Evolutionary conservation across 2,113 vertebrate species (phyloP), one percentile per base, ranked within the genome.

Genomic region (Phylloscopus whistleri): DNA sequence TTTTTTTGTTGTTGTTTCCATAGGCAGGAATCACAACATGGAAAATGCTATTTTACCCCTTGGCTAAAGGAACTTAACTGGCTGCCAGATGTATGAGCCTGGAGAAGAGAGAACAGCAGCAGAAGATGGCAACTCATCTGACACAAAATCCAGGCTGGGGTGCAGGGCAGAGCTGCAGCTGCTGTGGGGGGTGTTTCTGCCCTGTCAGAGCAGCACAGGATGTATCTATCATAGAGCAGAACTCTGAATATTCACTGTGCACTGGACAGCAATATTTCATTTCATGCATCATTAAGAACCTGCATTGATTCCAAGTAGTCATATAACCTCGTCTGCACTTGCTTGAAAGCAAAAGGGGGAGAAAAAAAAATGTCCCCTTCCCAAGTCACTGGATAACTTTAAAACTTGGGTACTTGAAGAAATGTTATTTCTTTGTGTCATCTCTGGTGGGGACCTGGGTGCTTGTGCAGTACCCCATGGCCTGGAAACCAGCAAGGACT

Each of bases 271-370:
- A 93, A 64, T 94, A 91, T 93, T 97, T 97, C 92, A 97, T 95
- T 97, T 97, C 92, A 95, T 80, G 92, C 92, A 80, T 84, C 93
- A 95, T 96, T 96, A 94, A 90, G 76, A 94, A 89, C 63, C 67
- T 62, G 69, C 94, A 90, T 87, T 86, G 93, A 93, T 96, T 94
- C 95, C 94, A 94, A 22, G 33, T 70, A 90, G 83, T 89, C 92
- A 30, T 77, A 58, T 75, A 90, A 94, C 85, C 84, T 95, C 84
- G 11, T 81, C 66, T 93, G 52, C 48, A 44, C 70, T 94, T 31
- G 10, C 68, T 84, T 85, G 44, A 73, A 86, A 91, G 82, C 16
- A 66, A 51, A 77, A 63, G 33, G 22, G 10, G 39, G 37, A 23
- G n/a, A 0, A 13, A 46, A 53, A 44, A 52, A 43, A 39, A 3